phyloP scores from a whole-genome alignment of 2,113 vertebrate genomes.

The Vulpes lagopus region DNA sequence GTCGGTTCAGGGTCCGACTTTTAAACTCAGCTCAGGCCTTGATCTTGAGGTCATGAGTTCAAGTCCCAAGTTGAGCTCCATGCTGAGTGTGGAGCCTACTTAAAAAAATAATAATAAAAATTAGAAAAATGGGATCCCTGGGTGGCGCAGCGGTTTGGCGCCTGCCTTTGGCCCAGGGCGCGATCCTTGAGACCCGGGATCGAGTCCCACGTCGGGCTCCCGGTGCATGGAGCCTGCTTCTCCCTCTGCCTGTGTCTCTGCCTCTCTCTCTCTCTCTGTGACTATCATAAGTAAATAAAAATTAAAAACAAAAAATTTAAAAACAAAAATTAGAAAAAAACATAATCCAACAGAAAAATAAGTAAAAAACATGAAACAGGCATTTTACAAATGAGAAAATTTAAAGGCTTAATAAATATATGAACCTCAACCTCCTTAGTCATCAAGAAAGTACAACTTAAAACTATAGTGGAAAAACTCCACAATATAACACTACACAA shows the following conservation, averaged over 20 bases:
- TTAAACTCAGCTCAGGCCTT: neutral
- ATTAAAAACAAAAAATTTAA: too few relatives aligned
- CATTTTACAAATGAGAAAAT: neutral
- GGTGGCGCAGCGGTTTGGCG: too few relatives aligned
- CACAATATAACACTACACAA: neutral
- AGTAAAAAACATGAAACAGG: neutral
- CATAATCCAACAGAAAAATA: slow-evolving; percentile 20
- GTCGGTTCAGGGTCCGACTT: neutral
- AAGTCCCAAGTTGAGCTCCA: neutral
- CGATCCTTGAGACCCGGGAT: too few relatives aligned
- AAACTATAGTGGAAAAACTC: neutral
- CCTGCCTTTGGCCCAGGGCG: too few relatives aligned
- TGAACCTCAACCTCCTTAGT: neutral
- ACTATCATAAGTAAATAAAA: too few relatives aligned
- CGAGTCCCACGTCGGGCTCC: too few relatives aligned
- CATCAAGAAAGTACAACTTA: neutral
- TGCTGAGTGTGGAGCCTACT: too few relatives aligned
- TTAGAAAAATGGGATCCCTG: too few relatives aligned
- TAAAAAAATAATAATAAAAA: too few relatives aligned
- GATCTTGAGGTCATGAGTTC: neutral
- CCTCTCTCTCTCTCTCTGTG: too few relatives aligned
- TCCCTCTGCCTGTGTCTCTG: too few relatives aligned
- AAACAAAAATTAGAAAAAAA: neutral
- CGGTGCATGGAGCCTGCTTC: too few relatives aligned
- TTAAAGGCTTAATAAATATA: neutral